A percentile compares a stretch with the other conserved stretches of the same genome.
These are phyloP conservation scores for Ceuthmochares aereus DNA, from an alignment of 2,113 vertebrate genomes.

Conservation along the genomic window DNA sequence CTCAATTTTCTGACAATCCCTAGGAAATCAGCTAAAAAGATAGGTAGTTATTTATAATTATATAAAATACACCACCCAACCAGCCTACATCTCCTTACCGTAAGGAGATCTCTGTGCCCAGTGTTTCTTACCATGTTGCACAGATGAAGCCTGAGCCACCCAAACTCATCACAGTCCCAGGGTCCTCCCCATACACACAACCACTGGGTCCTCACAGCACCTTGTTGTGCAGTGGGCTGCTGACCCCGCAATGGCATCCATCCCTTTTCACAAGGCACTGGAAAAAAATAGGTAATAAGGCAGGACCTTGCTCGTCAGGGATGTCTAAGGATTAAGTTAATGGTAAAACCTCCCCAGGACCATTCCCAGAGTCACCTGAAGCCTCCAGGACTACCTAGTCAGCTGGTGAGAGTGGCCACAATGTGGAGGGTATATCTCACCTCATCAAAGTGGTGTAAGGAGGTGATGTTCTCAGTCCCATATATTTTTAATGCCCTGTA, in stretches of 20 bases:
- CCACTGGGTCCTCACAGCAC: not conserved
- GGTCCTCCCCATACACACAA: not conserved
- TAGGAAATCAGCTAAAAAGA: not conserved
- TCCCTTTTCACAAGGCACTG: not conserved
- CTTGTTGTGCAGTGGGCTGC: not conserved
- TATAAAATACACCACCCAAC: not conserved
- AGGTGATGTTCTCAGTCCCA: not conserved
- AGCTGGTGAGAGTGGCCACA: not conserved
- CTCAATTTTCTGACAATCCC: not conserved
- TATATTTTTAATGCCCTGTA: not conserved
- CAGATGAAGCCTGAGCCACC: not conserved
- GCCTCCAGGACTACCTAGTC: not conserved
- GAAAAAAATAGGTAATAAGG: not conserved
- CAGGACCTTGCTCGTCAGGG: not conserved
- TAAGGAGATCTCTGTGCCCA: not conserved
- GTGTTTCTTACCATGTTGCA: not conserved
- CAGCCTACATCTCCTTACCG: not conserved
- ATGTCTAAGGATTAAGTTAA: fast-evolving
- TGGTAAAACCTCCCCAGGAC: not conserved
- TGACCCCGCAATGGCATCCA: not conserved
- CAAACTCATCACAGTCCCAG: not conserved
- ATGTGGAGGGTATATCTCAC: not conserved
- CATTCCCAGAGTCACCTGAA: not conserved
- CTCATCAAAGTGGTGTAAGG: not conserved
- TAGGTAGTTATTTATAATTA: not conserved